Evolutionary conservation across 1,140 invertebrate genomes (phyloP), one percentile per base, ranked within the genome.

Genomic region (Aphidius ervi): DNA sequence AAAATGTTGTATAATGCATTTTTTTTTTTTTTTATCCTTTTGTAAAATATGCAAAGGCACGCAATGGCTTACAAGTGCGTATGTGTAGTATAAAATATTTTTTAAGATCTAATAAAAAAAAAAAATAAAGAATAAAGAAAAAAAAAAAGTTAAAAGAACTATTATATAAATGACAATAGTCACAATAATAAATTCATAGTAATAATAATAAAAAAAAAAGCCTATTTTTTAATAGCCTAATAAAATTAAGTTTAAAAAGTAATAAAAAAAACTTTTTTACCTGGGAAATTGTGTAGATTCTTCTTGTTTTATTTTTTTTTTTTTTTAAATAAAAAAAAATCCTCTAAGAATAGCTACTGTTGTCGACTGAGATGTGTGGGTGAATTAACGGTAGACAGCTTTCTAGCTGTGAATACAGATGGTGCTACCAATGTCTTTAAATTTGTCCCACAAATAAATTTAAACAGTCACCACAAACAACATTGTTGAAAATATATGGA

Each of bases 381-480:
- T 59, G 57, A 53, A 31, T 59, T 9, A 59, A 40, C 37, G 50
- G 40, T 47, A 8, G 52, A 8, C 16, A 43, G 53, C 46, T 73
- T 73, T 56, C 62, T 45, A n/a, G 37, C 10, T 23, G 42, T n/a
- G 20, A 58, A 9, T 64, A 72, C 61, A 74, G 72, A 74, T 74
- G 72, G 72, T 57, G 70, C 61, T 68, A 70, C 66, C 23, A 31
- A 31, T 31, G 23, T 31, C 23, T 31, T 31, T 31, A 31, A 31
- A 31, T 31, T 31, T 31, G 23, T 31, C 23, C 23, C 23, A 52
- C 10, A 52, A 31, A 52, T 31, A 7, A 5, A 52, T 10, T 23
- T 10, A 39, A 3, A 59, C 40, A 20, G 23, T 39, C 10, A 43
- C 16, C 40, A 10, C n/a, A 52, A 41, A 10, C 42, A 43, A 16